Base-by-base conservation (phyloP, 2,888 invertebrate species). In the Oegoconia quadripuncta region DNA sequence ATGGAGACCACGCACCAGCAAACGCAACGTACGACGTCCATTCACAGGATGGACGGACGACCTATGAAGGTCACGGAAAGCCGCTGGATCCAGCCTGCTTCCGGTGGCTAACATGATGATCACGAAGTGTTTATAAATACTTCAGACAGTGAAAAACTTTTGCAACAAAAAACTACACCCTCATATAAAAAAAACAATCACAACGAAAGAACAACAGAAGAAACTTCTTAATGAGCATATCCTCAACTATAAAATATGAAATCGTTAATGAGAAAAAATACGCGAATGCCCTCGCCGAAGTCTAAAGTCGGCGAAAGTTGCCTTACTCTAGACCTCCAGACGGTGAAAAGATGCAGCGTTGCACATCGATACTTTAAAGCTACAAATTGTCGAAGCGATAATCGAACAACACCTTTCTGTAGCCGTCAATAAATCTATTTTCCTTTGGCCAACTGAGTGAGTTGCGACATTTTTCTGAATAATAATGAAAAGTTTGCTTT, bases 321-420 rank as follows among this genome's bases (percentile, higher is more conserved):
- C 53, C 59, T 60, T 61, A 55, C 62, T 50, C 52, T 20, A 32
- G 27, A 36, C 28, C 35, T 34, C 35, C 43, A 52, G 45, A 58
- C 55, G 46, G 50, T 68, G 62, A 67, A 72, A 74, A 72, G 72
- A 73, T 67, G 75, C 74, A 63, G 60, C 56, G 60, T 59, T 64
- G 63, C 64, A 59, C 59, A 58, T 43, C 28, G 13, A 34, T 32
- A 44, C 41, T 36, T 50, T 50, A 53, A 50, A 18, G 33, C 18
- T 26, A 42, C 41, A 55, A 31, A 44, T 29, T 6, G 12, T 15
- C 1, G 11, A 18, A 18, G 34, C 44, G 29, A 3, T 36, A 28
- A 34, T 37, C 38, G 63, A 57, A 59, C 36, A 37, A 30, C 28
- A 39, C 50, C 41, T 57, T 50, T 61, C 49, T 22, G 28, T 15